Evolutionary conservation across 2,888 invertebrate genomes (phyloP).

Genomic region (Metellina segmentata): DNA sequence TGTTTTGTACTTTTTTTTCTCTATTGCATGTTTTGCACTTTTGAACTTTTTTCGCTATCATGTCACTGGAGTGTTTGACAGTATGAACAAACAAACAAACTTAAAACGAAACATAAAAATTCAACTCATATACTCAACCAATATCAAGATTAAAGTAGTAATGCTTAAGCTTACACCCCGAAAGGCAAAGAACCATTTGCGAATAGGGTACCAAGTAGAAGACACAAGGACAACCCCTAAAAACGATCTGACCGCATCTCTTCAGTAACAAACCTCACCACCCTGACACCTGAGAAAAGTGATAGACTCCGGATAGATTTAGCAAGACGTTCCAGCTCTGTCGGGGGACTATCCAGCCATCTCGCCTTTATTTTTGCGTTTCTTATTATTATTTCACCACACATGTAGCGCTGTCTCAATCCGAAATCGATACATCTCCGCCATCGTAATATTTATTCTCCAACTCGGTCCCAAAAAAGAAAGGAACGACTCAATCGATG

Average conservation of each 20-base stretch:
- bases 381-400: background rate
- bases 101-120: no score
- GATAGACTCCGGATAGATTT: background rate
- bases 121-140: no score
- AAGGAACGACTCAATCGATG: background rate
- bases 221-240: background rate
- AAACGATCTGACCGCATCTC: background rate
- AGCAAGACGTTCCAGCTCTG: background rate
- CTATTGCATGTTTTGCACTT: no score
- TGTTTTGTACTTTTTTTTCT: no score
- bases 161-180: background rate
- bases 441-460: constrained; percentile 29
- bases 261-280: background rate
- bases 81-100: no score
- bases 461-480: background rate
- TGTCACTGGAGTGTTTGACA: no score
- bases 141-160: background rate
- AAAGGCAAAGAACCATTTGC: background rate
- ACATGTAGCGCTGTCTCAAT: constrained; percentile 5
- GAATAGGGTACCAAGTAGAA: background rate
- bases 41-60: no score
- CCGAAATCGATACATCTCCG: constrained; percentile 21
- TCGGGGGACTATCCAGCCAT: background rate
- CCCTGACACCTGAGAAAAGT: background rate
- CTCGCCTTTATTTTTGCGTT: background rate